Base-by-base conservation (phyloP, 2,888 invertebrate species). In the Nysson spinosus region DNA sequence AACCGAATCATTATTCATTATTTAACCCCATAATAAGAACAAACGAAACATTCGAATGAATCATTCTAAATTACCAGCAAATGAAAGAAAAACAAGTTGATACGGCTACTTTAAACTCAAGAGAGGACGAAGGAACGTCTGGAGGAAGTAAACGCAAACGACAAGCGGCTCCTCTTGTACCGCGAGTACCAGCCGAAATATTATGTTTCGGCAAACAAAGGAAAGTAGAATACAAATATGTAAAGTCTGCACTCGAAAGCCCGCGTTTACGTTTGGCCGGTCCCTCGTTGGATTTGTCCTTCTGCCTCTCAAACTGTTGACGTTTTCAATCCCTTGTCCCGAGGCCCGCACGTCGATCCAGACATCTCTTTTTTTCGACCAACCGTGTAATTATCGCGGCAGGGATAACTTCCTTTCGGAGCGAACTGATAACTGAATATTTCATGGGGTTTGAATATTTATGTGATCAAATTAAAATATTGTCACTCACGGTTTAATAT, bases 201-300 rank as follows among this genome's bases (percentile, higher is more conserved):
- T 85, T 84, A 83, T 85, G 84, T 84, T 84, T 81, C 83, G 78
- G 76, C 79, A 85, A 85, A 85, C 84, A 83, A 60, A 79, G 81
- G 75, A 81, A 80, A 85, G 85, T 84, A 82, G 82, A 85, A 83
- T 84, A 82, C 84, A 85, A 85, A 85, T 85, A 85, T 81, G 78
- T 82, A 75, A 76, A 76, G 78, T 76, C 72, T 69, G 76, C 74
- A 74, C 72, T 71, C 71, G 70, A 78, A 76, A 79, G 66, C 58
- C 60, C 62, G 63, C 60, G 61, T 72, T 75, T 75, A 51, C 72
- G 72, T 75, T 72, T 60, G 64, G 68, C 55, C 68, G 71, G 64
- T 42, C 68, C 60, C 19, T 20, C 30, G 7, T 58, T 66, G 68
- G 78, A 77, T 80, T 79, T 81, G 77, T 79, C 76, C 77, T 76